Percentiles rank a stretch among this genome's conserved stretches.
Conservation (phyloP, 53 echinoderm and acorn worm genomes). For the Holothuria leucospilota region DNA sequence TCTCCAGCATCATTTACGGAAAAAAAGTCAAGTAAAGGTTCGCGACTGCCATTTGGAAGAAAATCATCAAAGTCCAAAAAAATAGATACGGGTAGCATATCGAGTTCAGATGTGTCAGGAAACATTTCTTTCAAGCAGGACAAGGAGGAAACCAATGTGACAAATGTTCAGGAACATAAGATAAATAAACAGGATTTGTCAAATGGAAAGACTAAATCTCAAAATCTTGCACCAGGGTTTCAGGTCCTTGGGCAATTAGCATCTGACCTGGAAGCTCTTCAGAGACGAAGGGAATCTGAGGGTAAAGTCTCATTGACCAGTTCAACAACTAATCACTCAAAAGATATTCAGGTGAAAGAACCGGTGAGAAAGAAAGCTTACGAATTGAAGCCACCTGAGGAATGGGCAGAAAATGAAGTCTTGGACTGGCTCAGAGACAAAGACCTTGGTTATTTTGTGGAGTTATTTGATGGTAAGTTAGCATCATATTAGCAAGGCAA, state of each 20-base stretch:
- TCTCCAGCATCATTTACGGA: not conserved
- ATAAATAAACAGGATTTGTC: not conserved
- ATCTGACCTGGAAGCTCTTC: constrained; percentile 44
- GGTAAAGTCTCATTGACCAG: not conserved
- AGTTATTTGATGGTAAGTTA: constrained; percentile 84
- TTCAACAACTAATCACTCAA: constrained; percentile 10
- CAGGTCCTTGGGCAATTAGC: constrained; percentile 40
- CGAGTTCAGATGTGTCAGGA: constrained; percentile 1
- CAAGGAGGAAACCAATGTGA: too few relatives aligned
- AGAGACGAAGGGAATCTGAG: constrained; percentile 4
- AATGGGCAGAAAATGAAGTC: constrained; percentile 87
- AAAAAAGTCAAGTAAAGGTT: constrained; percentile 19
- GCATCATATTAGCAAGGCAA: not conserved
- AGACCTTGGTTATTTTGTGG: constrained; percentile 88
- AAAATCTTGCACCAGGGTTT: constrained; percentile 56
- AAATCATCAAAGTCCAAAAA: not conserved
- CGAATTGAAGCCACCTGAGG: constrained; percentile 53
- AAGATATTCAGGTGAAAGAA: not conserved
- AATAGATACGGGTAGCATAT: not conserved
- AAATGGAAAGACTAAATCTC: not conserved
- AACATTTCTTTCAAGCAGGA: too few relatives aligned
- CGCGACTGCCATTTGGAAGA: not conserved
- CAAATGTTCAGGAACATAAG: too few relatives aligned
- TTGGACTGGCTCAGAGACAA: constrained; percentile 78
- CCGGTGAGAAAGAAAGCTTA: constrained; percentile 13